Percentiles rank a stretch among this genome's conserved stretches.
phyloP scores from a whole-genome alignment of 2,113 vertebrate species.

The Nerophis ophidion region DNA sequence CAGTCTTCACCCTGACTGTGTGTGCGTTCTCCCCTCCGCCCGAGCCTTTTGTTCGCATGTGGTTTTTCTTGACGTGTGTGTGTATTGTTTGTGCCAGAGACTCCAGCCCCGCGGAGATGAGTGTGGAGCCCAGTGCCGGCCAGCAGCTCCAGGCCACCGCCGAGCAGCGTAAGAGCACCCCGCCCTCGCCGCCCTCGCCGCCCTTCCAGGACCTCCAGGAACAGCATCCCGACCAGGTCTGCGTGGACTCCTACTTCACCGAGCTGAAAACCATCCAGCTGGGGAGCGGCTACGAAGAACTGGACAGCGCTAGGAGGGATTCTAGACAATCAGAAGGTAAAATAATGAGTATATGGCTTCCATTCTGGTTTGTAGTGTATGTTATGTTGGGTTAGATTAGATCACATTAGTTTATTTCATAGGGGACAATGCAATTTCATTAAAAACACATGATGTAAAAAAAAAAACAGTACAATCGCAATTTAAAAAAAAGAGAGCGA shows the following conservation, averaged over 20 bases:
- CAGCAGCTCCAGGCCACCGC: conserved; percentile 64
- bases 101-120: conserved; percentile 76
- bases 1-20: conserved; percentile 17
- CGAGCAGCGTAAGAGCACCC: conserved; percentile 30
- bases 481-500: too few species aligned
- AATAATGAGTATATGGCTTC: background rate
- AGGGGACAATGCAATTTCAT: too few species aligned
- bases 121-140: conserved; percentile 65
- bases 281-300: conserved; percentile 68
- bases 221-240: conserved; percentile 71
- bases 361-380: too few species aligned
- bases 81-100: conserved; percentile 60
- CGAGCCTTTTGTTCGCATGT: conserved; percentile 57
- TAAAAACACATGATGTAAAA: too few species aligned
- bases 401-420: too few species aligned
- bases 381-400: too few species aligned
- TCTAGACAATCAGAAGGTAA: conserved; percentile 80
- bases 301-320: conserved; percentile 69
- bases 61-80: conserved; percentile 53
- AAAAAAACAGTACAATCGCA: too few species aligned
- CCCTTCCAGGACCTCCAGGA: conserved; percentile 43
- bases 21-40: conserved; percentile 14
- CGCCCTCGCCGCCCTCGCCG: conserved; percentile 16
- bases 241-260: conserved; percentile 84
- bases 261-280: conserved; percentile 83